Percentiles rank a stretch among this genome's conserved stretches.
Evolutionary conservation across 64 coral and sea anemone genomes (phyloP).

Genomic region (Actinia tenebrosa): DNA sequence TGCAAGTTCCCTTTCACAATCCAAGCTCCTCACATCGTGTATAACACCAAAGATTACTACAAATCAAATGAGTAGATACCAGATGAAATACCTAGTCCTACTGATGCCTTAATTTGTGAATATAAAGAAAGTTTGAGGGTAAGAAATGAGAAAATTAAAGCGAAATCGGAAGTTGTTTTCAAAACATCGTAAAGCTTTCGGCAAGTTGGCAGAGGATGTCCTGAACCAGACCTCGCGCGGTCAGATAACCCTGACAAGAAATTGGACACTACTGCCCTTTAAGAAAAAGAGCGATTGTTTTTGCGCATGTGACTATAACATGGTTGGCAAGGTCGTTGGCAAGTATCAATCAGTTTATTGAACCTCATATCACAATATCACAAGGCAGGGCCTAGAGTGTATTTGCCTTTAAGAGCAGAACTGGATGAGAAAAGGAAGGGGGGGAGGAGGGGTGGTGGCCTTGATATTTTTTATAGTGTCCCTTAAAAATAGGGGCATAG

Average conservation of each 20-base stretch:
- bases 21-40: not conserved
- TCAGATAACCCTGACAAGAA: not conserved
- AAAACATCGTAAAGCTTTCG: constrained; percentile 27
- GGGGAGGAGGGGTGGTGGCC: too few relatives aligned
- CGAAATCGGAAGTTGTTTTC: constrained; percentile 42
- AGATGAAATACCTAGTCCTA: not conserved
- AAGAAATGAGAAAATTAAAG: constrained; percentile 24
- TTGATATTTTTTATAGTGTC: too few relatives aligned
- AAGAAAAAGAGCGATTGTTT: not conserved
- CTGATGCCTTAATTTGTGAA: not conserved
- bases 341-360: too few relatives aligned
- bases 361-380: too few relatives aligned
- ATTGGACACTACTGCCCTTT: not conserved
- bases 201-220: not conserved
- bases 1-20: not conserved
- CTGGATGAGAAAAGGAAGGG: too few relatives aligned
- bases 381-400: too few relatives aligned
- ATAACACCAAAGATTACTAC: not conserved
- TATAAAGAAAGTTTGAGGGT: not conserved
- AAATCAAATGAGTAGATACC: not conserved
- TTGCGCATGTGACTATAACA: not conserved
- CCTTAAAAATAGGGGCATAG: too few relatives aligned
- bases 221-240: not conserved
- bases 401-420: too few relatives aligned
- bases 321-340: not conserved